Conservation (phyloP, 1,140 invertebrate genomes). For the Drosophila pruinosa region DNA sequence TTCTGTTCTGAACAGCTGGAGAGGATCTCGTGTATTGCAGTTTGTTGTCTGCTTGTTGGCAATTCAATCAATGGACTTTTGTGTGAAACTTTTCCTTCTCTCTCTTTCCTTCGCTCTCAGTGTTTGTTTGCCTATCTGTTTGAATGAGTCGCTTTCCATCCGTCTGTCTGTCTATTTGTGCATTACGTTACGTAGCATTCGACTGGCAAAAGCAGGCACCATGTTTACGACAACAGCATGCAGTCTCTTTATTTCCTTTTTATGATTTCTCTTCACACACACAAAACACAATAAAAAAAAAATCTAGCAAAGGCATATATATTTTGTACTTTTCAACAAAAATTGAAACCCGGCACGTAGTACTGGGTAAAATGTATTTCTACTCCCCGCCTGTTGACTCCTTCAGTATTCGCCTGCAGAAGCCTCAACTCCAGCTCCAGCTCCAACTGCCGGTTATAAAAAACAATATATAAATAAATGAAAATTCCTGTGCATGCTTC, state of each 20-base stretch:
- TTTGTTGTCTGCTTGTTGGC: slow-evolving; percentile 50
- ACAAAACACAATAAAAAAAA: neutral
- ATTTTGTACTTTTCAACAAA: slow-evolving; percentile 74
- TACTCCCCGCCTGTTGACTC: slow-evolving; percentile 8
- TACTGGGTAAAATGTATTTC: slow-evolving; percentile 60
- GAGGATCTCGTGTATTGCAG: slow-evolving; percentile 14
- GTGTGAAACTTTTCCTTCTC: slow-evolving; percentile 31
- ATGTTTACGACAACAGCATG: slow-evolving; percentile 74
- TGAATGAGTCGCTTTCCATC: slow-evolving; percentile 17
- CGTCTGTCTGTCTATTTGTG: slow-evolving; percentile 23
- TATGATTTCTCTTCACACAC: slow-evolving; percentile 43
- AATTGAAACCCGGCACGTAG: slow-evolving; percentile 73
- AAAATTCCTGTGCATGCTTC: slow-evolving; percentile 80
- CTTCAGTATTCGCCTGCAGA: neutral
- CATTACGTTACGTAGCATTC: slow-evolving; percentile 68
- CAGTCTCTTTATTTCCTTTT: slow-evolving; percentile 72
- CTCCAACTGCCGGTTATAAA: slow-evolving; percentile 61
- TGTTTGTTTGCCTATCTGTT: slow-evolving; percentile 62
- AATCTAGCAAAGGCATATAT: slow-evolving; percentile 30
- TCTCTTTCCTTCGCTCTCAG: neutral
- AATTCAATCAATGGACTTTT: slow-evolving; percentile 79
- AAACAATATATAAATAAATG: slow-evolving; percentile 81
- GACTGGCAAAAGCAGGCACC: slow-evolving; percentile 66
- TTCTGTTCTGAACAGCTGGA: slow-evolving; percentile 5
- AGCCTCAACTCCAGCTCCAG: slow-evolving; percentile 11